Evolutionary conservation across 2,113 vertebrate genomes (phyloP), one percentile per base, ranked within the genome.

Genomic region (Cairina moschata): DNA sequence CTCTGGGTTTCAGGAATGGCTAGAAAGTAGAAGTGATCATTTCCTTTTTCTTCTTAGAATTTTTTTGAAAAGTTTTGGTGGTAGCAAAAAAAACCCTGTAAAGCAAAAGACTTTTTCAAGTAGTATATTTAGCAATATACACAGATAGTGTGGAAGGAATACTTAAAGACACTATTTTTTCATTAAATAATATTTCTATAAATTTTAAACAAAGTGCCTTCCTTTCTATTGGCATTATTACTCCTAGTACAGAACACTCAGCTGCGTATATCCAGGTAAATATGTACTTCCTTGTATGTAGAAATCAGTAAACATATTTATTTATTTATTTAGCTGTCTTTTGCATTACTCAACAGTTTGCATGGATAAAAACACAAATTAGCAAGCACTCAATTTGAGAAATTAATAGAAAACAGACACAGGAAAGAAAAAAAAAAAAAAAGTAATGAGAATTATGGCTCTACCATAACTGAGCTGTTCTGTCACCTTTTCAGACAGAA

Each of bases 1-100:
- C 2, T 76, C 3, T 11, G 20, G 2, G 0, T 32, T 65, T 80
- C 42, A 42, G 17, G 11, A 65, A 69, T 4, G 14, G 2, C 3
- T 62, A 12, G 36, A 42, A 83, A 20, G 4, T 13, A 71, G 15
- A 88, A 77, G 1, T 16, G 58, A 55, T 1, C 4, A 48, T 38
- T 69, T 65, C 4, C 34, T 4, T 69, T 38, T 28, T 29, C 28
- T 56, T 69, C 31, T 69, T 56, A 11, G 62, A 32, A 3, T 40
- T 81, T 40, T 81, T n/a, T 10, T 66, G 18, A 54, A 78, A 95
- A 82, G 2, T 76, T 52, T 29, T 76, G 14, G 6, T 72, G 6
- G 16, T 77, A 54, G 2, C 14, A 88, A 77, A 83, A 88, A 2
- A 40, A 56, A 50, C 11, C n/a, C n/a, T 13, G 11, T 8, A 82